Percentiles rank a stretch among this genome's conserved stretches.
Conservation (phyloP, 2,113 vertebrate genomes). For the Fregata magnificens region DNA sequence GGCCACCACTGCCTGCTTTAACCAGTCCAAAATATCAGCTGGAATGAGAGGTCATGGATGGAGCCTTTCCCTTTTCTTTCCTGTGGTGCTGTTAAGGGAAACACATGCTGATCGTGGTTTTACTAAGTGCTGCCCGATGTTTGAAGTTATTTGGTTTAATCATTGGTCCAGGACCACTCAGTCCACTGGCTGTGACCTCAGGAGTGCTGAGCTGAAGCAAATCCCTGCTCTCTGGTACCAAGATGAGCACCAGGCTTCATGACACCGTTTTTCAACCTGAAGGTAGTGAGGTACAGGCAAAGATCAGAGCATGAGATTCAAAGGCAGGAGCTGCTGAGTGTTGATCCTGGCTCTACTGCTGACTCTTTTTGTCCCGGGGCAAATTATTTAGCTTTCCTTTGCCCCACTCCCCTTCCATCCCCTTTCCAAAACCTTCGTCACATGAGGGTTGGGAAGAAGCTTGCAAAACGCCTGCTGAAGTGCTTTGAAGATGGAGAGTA, state of each 20-base stretch:
- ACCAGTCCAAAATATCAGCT: background rate
- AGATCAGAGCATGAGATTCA: background rate
- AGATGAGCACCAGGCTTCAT: background rate
- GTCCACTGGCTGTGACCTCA: background rate
- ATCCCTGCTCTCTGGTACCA: background rate
- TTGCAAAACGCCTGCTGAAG: background rate
- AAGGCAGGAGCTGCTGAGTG: background rate
- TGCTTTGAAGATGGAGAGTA: background rate
- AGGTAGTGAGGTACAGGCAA: background rate
- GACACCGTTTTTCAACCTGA: background rate
- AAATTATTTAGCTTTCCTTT: background rate
- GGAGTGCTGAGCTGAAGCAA: background rate
- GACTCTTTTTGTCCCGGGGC: background rate
- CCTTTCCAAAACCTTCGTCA: background rate
- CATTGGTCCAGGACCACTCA: background rate
- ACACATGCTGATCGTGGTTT: accelerated
- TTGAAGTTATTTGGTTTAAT: background rate
- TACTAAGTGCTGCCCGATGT: background rate
- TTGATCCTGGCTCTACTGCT: background rate
- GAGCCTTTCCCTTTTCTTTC: background rate
- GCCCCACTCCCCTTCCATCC: background rate
- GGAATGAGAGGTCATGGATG: background rate
- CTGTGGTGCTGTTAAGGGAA: background rate
- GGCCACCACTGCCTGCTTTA: background rate
- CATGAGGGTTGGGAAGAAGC: background rate